Evolutionary conservation across 2,797 vertebrate genomes (phyloP), one percentile per base, ranked within the genome.

Genomic region (Fratercula arctica): DNA sequence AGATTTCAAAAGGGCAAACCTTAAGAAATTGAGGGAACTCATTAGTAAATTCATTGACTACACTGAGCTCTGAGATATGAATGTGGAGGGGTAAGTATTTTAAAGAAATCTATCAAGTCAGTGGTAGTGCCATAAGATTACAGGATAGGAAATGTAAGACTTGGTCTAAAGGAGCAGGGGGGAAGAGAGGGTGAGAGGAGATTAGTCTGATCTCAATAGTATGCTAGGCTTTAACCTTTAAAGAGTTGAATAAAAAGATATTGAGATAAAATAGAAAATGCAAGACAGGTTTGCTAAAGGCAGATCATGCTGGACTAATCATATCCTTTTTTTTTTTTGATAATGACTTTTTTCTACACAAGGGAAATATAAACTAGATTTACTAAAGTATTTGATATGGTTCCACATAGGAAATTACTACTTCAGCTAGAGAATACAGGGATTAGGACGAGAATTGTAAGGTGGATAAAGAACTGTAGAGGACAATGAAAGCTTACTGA

Each of bases 371-470:
- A 94, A 96, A 78, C 57, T 78, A 2, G 15, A 69, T 81, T 86
- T 86, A 53, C 53, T 72, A 1, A 74, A 81, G 61, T 72, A 95
- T 91, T 94, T 91, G 53, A 64, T 94, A 75, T 31, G 23, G 33
- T 73, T 43, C 73, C 21, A 68, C 50, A 84, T 21, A 88, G 93
- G 94, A 97, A 96, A 96, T 96, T 94, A 86, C 76, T 75, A 43
- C 24, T 86, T 95, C 57, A 90, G 18, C 19, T 72, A 46, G 18
- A 91, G 51, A 95, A 76, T 78, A 43, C 16, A 75, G n/a, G 79
- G 90, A 95, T 97, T 95, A 95, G 84, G 85, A 75, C 73, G 91
- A 83, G 57, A 68, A 94, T 86, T 84, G 76, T 81, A 37, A 85
- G 3, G 50, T 75, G 37, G 50, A 75, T 3, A 8, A 94, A 83